Base-by-base conservation (phyloP, 2,113 vertebrate species). In the Panthera uncia region DNA sequence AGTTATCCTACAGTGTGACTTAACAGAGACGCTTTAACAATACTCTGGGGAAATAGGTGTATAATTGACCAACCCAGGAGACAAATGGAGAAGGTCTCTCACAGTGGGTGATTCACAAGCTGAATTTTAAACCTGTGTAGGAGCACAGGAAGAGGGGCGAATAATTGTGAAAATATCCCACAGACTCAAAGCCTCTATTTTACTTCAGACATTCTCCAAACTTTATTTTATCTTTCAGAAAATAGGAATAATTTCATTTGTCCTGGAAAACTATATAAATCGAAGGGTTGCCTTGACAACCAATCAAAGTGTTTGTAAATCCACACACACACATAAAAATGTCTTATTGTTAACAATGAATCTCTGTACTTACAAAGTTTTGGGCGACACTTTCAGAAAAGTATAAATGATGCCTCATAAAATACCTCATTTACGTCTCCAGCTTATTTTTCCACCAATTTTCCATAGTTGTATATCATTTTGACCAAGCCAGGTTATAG, bases 361-460 rank as follows among this genome's bases (percentile, higher is more conserved):
- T 71, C 11, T 81, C 65, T 57, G 3, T 83, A 18, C 73, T 92
- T 95, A 94, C 87, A 69, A 85, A 66, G 29, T 76, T 80, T 33
- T 63, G 1, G 3, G 4, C 38, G 41, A 4, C 38, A 69, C 10
- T 84, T 84, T 69, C 9, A 55, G 63, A 71, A 80, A 92, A 55
- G 0, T 18, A 36, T 78, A 55, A 57, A 69, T 27, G 5, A 21
- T 41, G 25, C 19, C 80, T 68, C 13, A 38, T 45, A 73, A 82
- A 50, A 3, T 86, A 6, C 0, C 0, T 63, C 36, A 0, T 2
- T 65, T 71, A 36, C 0, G 36, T 79, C 31, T 41, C 21, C 3
- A 57, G 11, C 1, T 94, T 83, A 68, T 90, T 48, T 90, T 91
- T 50, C 7, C 6, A 74, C 55, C 29, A 79, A 19, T 69, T 79